Evolutionary conservation across 2,113 vertebrate genomes (phyloP).

Genomic region (Calonectris borealis): DNA sequence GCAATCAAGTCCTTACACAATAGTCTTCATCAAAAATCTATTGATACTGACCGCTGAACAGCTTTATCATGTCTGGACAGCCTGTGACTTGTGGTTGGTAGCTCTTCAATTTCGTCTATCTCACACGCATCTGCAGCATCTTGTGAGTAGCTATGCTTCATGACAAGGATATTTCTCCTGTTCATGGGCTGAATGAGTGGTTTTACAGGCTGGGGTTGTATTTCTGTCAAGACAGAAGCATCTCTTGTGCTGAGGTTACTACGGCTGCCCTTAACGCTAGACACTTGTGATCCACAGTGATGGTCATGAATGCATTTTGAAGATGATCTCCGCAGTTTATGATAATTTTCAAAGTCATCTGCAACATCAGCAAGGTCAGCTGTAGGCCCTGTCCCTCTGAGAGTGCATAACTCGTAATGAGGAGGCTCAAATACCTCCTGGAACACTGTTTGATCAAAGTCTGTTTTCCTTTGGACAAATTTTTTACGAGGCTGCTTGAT

Average conservation of each 20-base stretch:
- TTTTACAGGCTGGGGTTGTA: slow-evolving; percentile 86
- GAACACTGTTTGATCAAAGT: slow-evolving; percentile 97
- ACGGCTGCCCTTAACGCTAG: slow-evolving; percentile 89
- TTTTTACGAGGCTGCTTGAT: slow-evolving; percentile 99
- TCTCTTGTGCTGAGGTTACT: slow-evolving; percentile 92
- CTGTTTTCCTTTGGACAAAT: slow-evolving; percentile 90
- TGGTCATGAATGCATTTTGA: slow-evolving; percentile 96
- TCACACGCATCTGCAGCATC: slow-evolving; percentile 90
- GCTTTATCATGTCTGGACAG: slow-evolving; percentile 96
- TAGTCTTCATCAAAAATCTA: slow-evolving; percentile 86
- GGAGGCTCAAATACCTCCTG: slow-evolving; percentile 98
- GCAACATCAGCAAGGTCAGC: slow-evolving; percentile 92
- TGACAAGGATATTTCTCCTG: slow-evolving; percentile 95
- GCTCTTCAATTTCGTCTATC: slow-evolving; percentile 95
- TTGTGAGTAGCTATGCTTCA: slow-evolving; percentile 99
- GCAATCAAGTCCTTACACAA: slow-evolving; percentile 65
- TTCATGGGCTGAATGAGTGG: slow-evolving; percentile 85
- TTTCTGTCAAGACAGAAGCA: slow-evolving; percentile 86
- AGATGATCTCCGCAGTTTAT: slow-evolving; percentile 92
- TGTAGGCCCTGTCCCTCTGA: slow-evolving; percentile 84
- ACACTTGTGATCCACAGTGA: slow-evolving; percentile 94
- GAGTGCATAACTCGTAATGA: slow-evolving; percentile 94
- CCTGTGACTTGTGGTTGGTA: slow-evolving; percentile 97
- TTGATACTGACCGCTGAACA: slow-evolving; percentile 99
- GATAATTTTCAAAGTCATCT: slow-evolving; percentile 95